phyloP scores from a whole-genome alignment of 2,888 invertebrate genomes.

The Hirtodrosophila duncani region DNA sequence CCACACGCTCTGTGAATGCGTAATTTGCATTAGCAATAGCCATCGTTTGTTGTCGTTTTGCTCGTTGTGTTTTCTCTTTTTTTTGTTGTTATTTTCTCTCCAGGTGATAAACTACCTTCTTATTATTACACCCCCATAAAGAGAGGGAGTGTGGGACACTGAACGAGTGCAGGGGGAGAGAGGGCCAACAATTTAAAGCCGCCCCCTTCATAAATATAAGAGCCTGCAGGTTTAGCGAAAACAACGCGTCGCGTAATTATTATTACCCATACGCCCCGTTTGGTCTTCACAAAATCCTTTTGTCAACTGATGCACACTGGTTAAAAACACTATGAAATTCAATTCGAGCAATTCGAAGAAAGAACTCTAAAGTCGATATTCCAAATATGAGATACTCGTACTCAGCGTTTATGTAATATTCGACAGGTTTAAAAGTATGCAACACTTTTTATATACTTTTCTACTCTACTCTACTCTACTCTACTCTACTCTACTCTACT shows the following conservation, averaged over 20 bases:
- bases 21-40: conserved; percentile 34
- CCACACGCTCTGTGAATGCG: conserved; percentile 1
- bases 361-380: no score
- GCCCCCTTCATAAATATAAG: conserved; percentile 56
- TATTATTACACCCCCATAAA: conserved; percentile 28
- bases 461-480: no score
- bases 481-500: no score
- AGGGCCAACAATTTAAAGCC: no score
- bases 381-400: not conserved
- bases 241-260: conserved; percentile 49
- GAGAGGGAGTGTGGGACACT: not conserved
- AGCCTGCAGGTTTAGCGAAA: conserved; percentile 27
- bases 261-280: conserved; percentile 62
- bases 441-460: no score
- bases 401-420: not conserved
- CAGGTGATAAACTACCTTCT: conserved; percentile 47
- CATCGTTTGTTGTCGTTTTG: not conserved
- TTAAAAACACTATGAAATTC: no score
- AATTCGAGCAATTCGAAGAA: no score
- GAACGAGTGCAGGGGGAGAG: no score
- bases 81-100: conserved; percentile 5
- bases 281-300: conserved; percentile 6
- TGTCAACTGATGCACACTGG: no score
- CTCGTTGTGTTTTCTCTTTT: not conserved
- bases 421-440: no score